phyloP scores from a whole-genome alignment of 2,797 vertebrate species.

The Sparidentex hasta region DNA sequence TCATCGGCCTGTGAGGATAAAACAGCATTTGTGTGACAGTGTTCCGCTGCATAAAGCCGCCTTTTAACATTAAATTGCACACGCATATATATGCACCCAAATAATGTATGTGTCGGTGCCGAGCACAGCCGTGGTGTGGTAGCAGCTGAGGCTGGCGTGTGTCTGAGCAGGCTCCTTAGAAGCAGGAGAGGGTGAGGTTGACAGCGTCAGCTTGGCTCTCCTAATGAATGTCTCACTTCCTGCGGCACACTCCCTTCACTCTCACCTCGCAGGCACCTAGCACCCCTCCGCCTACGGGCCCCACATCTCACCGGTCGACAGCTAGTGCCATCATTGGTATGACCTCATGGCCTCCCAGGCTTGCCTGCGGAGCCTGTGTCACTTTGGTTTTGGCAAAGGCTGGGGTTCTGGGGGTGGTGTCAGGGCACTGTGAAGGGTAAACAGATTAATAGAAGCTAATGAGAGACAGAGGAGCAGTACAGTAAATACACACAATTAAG shows the following conservation, averaged over 20 bases:
- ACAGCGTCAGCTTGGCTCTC: slow-evolving; percentile 88
- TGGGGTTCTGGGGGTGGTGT: slow-evolving; percentile 75
- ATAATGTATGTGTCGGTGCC: slow-evolving; percentile 59
- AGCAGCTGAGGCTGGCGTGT: slow-evolving; percentile 78
- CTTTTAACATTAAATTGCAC: slow-evolving; percentile 71
- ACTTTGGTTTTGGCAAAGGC: slow-evolving; percentile 82
- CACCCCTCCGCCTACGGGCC: slow-evolving; percentile 79
- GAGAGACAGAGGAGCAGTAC: slow-evolving; percentile 69
- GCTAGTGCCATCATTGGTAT: slow-evolving; percentile 82
- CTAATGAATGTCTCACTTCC: slow-evolving; percentile 90
- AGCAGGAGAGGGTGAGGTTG: slow-evolving; percentile 79
- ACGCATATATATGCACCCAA: slow-evolving; percentile 58
- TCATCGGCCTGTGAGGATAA: slow-evolving; percentile 53
- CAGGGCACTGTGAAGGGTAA: slow-evolving; percentile 84
- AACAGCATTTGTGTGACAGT: slow-evolving; percentile 60
- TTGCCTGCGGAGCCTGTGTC: slow-evolving; percentile 84
- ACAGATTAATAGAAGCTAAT: slow-evolving; percentile 87
- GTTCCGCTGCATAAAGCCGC: slow-evolving; percentile 63
- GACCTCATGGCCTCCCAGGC: slow-evolving; percentile 84
- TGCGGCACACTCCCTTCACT: slow-evolving; percentile 80
- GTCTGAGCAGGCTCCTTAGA: slow-evolving; percentile 80
- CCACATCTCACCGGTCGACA: slow-evolving; percentile 81
- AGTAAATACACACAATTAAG: slow-evolving; percentile 49
- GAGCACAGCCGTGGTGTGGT: slow-evolving; percentile 59
- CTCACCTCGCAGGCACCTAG: slow-evolving; percentile 80